Base-by-base conservation (phyloP, 1,140 invertebrate genomes). In the Drusus annulatus region DNA sequence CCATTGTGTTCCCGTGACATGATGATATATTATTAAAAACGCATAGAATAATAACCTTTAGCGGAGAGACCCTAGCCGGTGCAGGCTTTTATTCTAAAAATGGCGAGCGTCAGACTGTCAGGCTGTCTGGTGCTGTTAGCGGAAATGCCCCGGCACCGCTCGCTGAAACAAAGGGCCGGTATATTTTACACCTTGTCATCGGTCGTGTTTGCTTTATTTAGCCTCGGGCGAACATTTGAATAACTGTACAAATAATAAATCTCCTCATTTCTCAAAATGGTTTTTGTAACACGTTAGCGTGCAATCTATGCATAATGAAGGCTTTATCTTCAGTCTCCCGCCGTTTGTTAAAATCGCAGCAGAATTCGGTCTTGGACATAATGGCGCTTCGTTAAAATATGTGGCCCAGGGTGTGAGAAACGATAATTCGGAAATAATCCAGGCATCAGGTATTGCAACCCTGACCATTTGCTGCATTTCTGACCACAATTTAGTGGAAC, bases 221-320 rank as follows among this genome's bases (percentile, higher is more conserved):
- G 65, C 65, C 65, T 69, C 31, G n/a, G 23, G 65, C 65, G 65
- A 17, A 21, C 65, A 50, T 69, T 69, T 19, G 65, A 50, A 45
- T 69, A 69, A 36, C 65, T 69, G 65, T 69, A 50, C 36, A 69
- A 45, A 69, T 69, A 69, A 69, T 69, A 69, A 69, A 69, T 69
- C 17, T 69, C 36, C 6, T 17, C 36, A 69, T 45, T 45, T 69
- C 31, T 45, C 65, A 45, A 69, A 51, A 69, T 19, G 65, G 21
- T 45, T 69, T 69, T 69, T 69, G 60, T 63, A 13, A 63, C 60
- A 63, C 60, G 60, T 63, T 63, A 63, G 17, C 23, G 23, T 63
- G 19, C 23, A 63, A 45, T 45, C 36, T 45, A 45, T 16, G 60
- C 19, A 56, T 56, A 65, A 69, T 69, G 31, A 51, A 69, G n/a